Evolutionary conservation across 2,888 invertebrate species (phyloP), one percentile per base, ranked within the genome.

Genomic region (Drosophila subquinaria): DNA sequence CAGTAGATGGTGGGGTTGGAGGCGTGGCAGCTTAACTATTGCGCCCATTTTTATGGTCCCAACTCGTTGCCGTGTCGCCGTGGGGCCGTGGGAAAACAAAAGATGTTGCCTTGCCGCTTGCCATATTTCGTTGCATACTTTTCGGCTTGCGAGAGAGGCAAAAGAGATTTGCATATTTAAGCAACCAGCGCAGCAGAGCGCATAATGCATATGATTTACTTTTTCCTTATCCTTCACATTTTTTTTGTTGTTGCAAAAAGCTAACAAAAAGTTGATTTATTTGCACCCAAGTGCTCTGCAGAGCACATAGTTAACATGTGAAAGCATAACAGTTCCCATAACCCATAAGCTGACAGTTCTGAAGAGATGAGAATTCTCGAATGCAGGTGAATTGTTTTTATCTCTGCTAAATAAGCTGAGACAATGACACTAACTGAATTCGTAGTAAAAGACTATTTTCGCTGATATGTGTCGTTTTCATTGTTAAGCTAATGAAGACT

Each of bases 101-200:
- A 82, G 85, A 82, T 89, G 82, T 63, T 76, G 63, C 71, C 52
- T 63, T 76, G 63, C 71, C 52, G 62, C 43, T 64, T 57, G 68
- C 79, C 77, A 81, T 76, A 81, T 79, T 81, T 75, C 57, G 73
- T 43, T 73, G 74, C 71, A 68, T 76, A 79, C 74, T 76, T 79
- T 84, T 71, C 55, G 69, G 68, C 63, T 72, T 48, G 70, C 57
- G 52, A 48, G 51, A 45, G 42, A 47, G 55, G 69, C 60, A 73
- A 73, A 67, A 77, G 67, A 71, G 81, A 88, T 88, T 88, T 88
- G 84, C 82, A 84, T 88, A 84, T 75, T 84, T 82, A 75, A 87
- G 66, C 73, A 71, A 61, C 50, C 64, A 57, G 36, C 35, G 47
- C 27, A 36, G 35, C 27, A 36, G 35, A 62, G 69, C 68, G 77